A percentile compares a stretch with the other conserved stretches of the same genome.
Conservation (phyloP, 2,797 vertebrate species). For the Chromobotia macracanthus region DNA sequence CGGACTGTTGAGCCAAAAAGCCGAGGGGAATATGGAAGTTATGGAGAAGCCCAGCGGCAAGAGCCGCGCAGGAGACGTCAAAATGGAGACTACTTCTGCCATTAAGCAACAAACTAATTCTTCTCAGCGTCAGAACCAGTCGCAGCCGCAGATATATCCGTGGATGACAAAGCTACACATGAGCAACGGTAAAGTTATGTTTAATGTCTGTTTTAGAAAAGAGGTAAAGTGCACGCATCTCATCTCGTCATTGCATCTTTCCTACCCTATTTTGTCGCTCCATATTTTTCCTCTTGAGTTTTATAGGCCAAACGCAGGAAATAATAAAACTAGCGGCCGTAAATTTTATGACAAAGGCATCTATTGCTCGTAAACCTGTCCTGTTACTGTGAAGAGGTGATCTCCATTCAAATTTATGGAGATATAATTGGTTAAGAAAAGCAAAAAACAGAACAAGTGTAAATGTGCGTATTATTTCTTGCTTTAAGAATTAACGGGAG, state of each 20-base stretch:
- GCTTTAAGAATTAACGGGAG: conserved; percentile 12
- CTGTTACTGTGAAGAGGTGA: conserved; percentile 97
- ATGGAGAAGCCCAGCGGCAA: conserved; percentile 84
- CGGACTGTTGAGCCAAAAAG: conserved; percentile 84
- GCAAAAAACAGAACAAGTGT: conserved; percentile 77
- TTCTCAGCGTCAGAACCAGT: conserved; percentile 76
- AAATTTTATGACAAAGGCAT: conserved; percentile 99
- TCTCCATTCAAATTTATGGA: conserved; percentile 93
- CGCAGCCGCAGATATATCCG: conserved; percentile 93
- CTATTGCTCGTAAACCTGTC: conserved; percentile 99
- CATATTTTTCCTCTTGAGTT: conserved; percentile 82
- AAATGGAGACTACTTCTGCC: conserved; percentile 83
- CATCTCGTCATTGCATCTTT: conserved; percentile 66
- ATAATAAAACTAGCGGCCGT: conserved; percentile 97
- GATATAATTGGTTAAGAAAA: conserved; percentile 96
- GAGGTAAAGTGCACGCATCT: conserved; percentile 47
- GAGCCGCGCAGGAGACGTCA: conserved; percentile 83
- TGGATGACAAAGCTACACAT: conserved; percentile 99
- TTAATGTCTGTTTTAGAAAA: conserved; percentile 73
- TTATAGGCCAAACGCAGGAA: conserved; percentile 99
- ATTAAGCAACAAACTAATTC: conserved; percentile 77
- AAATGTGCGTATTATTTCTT: conserved; percentile 58
- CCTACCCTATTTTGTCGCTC: conserved; percentile 66
- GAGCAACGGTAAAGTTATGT: conserved; percentile 98
- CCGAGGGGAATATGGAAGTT: conserved; percentile 79